A percentile compares a stretch with the other conserved stretches of the same genome.
These are phyloP conservation scores for Bibio marci DNA, from an alignment of 2,888 invertebrate genomes.

Conservation along the genomic window DNA sequence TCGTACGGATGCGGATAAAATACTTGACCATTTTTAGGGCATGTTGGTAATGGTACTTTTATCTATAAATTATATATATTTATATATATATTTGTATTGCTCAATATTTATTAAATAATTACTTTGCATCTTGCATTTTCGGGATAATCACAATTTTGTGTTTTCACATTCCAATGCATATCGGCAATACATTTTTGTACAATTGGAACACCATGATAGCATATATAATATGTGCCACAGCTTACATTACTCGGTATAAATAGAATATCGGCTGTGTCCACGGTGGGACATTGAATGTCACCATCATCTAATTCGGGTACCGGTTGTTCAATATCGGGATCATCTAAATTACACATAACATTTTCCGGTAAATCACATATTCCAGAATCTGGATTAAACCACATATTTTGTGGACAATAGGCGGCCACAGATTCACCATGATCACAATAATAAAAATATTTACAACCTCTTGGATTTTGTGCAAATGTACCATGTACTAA, in stretches of 20 bases:
- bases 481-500: slow-evolving; percentile 13
- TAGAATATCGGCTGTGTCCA: slow-evolving; percentile 15
- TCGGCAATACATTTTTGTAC: slow-evolving; percentile 19
- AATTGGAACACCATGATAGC: slow-evolving; percentile 17
- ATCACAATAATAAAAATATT: slow-evolving; percentile 18
- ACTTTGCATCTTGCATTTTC: slow-evolving; percentile 19
- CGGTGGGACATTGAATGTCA: slow-evolving; percentile 14
- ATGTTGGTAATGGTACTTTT: slow-evolving; percentile 12
- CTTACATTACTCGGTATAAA: slow-evolving; percentile 16
- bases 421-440: slow-evolving; percentile 15
- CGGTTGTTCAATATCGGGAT: slow-evolving; percentile 14
- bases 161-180: slow-evolving; percentile 18
- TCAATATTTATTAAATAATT: too few species aligned
- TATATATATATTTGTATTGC: too few species aligned
- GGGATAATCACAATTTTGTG: slow-evolving; percentile 20
- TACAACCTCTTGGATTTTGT: slow-evolving; percentile 16
- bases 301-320: slow-evolving; percentile 2
- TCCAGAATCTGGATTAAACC: slow-evolving; percentile 20
- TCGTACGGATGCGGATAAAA: slow-evolving; percentile 20
- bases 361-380: slow-evolving; percentile 21
- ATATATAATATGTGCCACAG: slow-evolving; percentile 22
- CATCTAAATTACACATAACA: slow-evolving; percentile 15
- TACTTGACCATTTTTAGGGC: slow-evolving; percentile 16
- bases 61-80: background rate
- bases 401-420: slow-evolving; percentile 19